These are phyloP conservation scores for Pseudorhombus dupliciocellatus DNA, from an alignment of 2,113 vertebrate species.

Conservation along the genomic window DNA sequence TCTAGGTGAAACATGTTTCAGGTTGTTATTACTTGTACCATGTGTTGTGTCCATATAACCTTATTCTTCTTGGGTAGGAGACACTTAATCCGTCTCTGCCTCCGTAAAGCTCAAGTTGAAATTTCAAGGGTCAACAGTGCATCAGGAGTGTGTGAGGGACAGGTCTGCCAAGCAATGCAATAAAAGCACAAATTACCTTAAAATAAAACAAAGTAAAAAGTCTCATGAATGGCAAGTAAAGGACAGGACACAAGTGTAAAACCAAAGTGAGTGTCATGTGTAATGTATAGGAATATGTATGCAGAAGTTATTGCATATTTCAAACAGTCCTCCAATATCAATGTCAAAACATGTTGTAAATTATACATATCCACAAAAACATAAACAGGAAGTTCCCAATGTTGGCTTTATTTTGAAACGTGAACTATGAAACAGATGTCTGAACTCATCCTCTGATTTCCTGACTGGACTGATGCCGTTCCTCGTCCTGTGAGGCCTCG, in stretches of 20 bases:
- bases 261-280: too few relatives aligned
- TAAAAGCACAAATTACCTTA: too few relatives aligned
- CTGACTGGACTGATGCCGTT: background rate
- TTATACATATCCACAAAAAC: constrained; percentile 31
- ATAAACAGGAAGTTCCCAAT: background rate
- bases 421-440: background rate
- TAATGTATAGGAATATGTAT: too few relatives aligned
- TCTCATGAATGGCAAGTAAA: too few relatives aligned
- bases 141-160: too few relatives aligned
- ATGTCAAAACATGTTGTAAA: constrained; percentile 17
- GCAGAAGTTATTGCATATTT: background rate
- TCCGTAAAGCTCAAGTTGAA: constrained; percentile 16
- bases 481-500: constrained; percentile 8
- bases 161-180: too few relatives aligned
- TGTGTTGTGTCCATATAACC: constrained; percentile 27
- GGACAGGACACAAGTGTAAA: too few relatives aligned
- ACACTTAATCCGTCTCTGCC: constrained; percentile 6
- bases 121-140: too few relatives aligned
- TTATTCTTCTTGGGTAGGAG: constrained; percentile 31
- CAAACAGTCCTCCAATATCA: constrained; percentile 28
- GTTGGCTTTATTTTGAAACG: background rate
- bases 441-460: background rate
- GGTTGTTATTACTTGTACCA: background rate
- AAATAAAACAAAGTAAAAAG: too few relatives aligned
- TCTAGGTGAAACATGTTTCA: too few relatives aligned